Evolutionary conservation across 2,113 vertebrate genomes (phyloP), one percentile per base, ranked within the genome.

Genomic region (Willisornis vidua): DNA sequence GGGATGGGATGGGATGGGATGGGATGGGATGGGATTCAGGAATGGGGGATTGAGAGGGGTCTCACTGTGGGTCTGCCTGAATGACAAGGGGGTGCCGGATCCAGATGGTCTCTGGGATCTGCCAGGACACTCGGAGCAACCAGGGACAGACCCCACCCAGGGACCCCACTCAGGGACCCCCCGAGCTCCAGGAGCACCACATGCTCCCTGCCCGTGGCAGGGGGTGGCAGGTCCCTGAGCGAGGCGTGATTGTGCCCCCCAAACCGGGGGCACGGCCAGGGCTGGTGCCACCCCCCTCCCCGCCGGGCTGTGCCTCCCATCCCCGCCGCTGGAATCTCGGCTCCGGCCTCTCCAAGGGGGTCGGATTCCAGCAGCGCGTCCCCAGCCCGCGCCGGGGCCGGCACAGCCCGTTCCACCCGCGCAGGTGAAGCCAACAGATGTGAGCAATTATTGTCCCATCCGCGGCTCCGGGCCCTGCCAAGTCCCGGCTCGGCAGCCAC

Each of bases 341-440:
- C 11, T 26, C 17, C 3, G 2, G 54, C 58, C 41, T 59, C 68
- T 66, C 24, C 52, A 2, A 2, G 2, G 58, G 57, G 37, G 33
- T 52, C 24, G 0, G 31, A 52, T 68, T 62, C 33, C 80, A 1
- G 49, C 9, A 2, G 19, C 43, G 70, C 37, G 11, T 24, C 31
- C 52, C 4, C 35, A 7, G 28, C 22, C 9, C 46, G 37, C 2
- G 3, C 31, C 9, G 77, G 59, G 7, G 8, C 58, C 84, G 22
- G 84, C 85, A 75, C 90, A 55, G 6, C 43, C 74, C 80, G 82
- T 78, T 92, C 76, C 81, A 23, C 19, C 43, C 48, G 25, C 4
- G 84, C 84, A 86, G 83, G 91, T 90, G 92, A 54, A 88, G 83
- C 84, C 87, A 87, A 91, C 94, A 90, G 85, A 89, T 94, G 95